Evolutionary conservation across 2,888 invertebrate genomes (phyloP), one percentile per base, ranked within the genome.

Genomic region (Lissonota sp.): DNA sequence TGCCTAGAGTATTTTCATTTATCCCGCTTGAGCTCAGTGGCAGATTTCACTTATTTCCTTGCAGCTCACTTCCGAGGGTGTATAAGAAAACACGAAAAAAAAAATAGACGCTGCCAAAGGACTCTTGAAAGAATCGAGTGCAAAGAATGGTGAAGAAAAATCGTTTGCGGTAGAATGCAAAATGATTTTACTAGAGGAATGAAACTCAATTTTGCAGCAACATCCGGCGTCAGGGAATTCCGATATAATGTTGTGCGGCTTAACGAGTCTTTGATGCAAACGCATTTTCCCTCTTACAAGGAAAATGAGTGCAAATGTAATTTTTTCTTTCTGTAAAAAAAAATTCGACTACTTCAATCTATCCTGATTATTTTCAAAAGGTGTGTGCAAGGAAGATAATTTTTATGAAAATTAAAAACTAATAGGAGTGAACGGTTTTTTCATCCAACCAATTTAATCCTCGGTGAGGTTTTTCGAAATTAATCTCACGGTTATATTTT

Each of bases 1-100:
- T 84, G 84, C 77, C 83, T 79, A 51, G 83, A 66, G 82, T 86
- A 85, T 84, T 84, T 83, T 75, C 83, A 79, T 82, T 86, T 87
- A 84, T 81, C 73, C 62, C 73, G 46, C 26, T 26, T 39, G 71
- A 63, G 58, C 70, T 26, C 26, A 1, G 63, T 75, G 72, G 72
- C 78, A 83, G 75, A 79, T 86, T 84, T 85, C 85, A 82, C 79
- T 83, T 84, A 70, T 78, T 83, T 73, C 66, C 69, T 58, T 46
- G 46, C 49, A 78, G 57, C 73, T 49, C 49, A n/a, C n/a, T 46
- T 7, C 7, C 46, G 12, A 49, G 49, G 49, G 12, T n/a, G 12
- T 49, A 49, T n/a, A 49, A 12, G 58, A 37, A 46, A 16, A 75
- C 12, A n/a, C n/a, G n/a, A 16, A 46, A 63, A 79, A 82, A 83